Conservation (phyloP, 2,113 vertebrate genomes). For the Pelusios castaneus region DNA sequence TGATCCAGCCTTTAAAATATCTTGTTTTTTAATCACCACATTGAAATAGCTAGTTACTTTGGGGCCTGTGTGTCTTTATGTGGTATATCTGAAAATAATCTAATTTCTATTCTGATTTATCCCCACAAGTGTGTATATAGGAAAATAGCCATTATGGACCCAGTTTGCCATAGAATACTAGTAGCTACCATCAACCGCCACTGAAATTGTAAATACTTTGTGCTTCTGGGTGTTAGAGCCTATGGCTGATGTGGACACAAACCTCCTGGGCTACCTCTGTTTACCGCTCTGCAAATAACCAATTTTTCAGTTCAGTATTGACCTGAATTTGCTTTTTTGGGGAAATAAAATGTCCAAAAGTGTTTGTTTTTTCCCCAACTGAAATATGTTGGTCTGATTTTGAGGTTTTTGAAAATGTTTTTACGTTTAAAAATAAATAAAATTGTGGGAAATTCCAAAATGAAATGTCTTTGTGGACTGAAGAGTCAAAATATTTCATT, state of each 20-base stretch:
- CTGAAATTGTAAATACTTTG: neutral
- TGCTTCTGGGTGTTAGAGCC: neutral
- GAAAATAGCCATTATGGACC: neutral
- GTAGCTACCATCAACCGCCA: neutral
- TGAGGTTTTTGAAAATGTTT: neutral
- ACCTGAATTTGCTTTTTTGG: neutral
- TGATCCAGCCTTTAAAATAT: slow-evolving; percentile 20
- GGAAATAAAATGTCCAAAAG: neutral
- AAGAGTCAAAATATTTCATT: neutral
- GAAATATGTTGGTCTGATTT: neutral
- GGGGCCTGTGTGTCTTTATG: neutral
- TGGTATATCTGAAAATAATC: neutral
- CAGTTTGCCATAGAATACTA: neutral
- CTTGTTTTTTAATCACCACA: neutral
- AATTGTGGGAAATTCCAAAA: neutral
- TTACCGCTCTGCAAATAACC: neutral
- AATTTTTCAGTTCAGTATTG: neutral
- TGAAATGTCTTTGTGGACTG: neutral
- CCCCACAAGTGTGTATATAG: neutral
- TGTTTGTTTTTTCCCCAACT: neutral
- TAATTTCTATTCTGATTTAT: neutral
- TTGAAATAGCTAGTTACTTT: slow-evolving; percentile 11
- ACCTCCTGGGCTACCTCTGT: neutral
- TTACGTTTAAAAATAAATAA: neutral
- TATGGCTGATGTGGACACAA: neutral